phyloP scores from a whole-genome alignment of 2,797 vertebrate species.

The Spinus olivaceus region DNA sequence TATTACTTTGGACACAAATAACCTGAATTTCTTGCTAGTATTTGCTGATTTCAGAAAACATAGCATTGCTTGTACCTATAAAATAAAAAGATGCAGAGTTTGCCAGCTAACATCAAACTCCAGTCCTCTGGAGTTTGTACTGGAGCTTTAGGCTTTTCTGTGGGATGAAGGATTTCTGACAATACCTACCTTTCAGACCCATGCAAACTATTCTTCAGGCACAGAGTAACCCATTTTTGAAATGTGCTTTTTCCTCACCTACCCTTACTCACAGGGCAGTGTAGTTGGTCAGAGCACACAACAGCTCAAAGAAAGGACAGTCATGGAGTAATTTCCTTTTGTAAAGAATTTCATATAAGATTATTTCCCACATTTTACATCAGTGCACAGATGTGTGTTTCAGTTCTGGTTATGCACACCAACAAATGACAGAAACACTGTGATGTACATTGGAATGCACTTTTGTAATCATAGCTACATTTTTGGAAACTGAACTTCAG shows the following conservation, averaged over 20 bases:
- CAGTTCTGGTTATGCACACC: not conserved
- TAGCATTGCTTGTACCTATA: not conserved
- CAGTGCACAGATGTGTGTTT: not conserved
- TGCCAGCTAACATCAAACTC: not conserved
- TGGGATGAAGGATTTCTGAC: not conserved
- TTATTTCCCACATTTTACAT: not conserved
- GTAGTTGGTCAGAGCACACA: not conserved
- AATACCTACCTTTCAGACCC: not conserved
- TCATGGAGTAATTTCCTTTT: not conserved
- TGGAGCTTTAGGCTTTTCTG: not conserved
- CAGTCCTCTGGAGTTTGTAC: not conserved
- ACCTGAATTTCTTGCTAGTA: not conserved
- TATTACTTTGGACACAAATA: not conserved
- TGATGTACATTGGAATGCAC: not conserved
- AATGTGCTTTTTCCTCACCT: not conserved
- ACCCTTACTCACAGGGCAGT: not conserved
- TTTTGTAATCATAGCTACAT: not conserved
- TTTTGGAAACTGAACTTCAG: not conserved
- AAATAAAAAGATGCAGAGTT: not conserved
- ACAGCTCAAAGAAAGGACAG: not conserved
- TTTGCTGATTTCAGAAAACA: not conserved
- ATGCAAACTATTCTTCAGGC: not conserved
- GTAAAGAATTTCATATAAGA: not conserved
- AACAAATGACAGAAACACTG: not conserved
- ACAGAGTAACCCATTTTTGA: not conserved